Conservation (phyloP, 2,888 invertebrate genomes). For the Cephalotes varians region DNA sequence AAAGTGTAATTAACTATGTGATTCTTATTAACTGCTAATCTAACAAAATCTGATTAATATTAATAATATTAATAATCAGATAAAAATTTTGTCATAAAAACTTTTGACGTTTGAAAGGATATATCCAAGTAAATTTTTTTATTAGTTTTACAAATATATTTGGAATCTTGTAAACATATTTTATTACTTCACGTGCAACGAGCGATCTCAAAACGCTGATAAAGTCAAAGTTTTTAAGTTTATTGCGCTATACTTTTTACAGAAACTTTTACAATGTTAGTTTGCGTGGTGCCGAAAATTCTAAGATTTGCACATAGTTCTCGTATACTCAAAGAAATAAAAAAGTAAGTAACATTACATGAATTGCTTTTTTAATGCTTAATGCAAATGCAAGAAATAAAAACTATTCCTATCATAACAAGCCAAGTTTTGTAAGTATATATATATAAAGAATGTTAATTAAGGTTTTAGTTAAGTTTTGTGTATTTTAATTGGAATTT, state of each 20-base stretch:
- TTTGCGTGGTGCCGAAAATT: not conserved
- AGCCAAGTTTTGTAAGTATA: conserved; percentile 37
- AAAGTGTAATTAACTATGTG: not conserved
- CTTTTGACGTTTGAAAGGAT: not conserved
- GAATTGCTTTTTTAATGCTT: conserved; percentile 18
- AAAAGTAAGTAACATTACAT: not conserved
- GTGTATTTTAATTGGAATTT: not conserved
- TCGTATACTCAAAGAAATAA: not conserved
- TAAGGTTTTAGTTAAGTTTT: not conserved
- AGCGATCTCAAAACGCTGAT: not conserved
- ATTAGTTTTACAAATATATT: not conserved
- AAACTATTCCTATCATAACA: conserved; percentile 44
- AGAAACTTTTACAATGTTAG: not conserved
- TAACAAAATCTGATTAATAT: not conserved
- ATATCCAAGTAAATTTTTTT: not conserved
- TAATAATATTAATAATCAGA: not conserved
- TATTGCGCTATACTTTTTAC: not conserved
- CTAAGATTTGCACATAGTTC: not conserved
- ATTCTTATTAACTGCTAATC: not conserved
- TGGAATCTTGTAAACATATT: not conserved
- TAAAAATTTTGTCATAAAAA: not conserved
- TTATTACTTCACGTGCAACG: not conserved
- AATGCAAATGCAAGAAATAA: conserved; percentile 18
- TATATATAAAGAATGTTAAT: not conserved
- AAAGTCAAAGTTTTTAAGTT: conserved; percentile 3